These are phyloP conservation scores for Drosophila falleni DNA, from an alignment of 2,888 invertebrate genomes.

Conservation along the genomic window DNA sequence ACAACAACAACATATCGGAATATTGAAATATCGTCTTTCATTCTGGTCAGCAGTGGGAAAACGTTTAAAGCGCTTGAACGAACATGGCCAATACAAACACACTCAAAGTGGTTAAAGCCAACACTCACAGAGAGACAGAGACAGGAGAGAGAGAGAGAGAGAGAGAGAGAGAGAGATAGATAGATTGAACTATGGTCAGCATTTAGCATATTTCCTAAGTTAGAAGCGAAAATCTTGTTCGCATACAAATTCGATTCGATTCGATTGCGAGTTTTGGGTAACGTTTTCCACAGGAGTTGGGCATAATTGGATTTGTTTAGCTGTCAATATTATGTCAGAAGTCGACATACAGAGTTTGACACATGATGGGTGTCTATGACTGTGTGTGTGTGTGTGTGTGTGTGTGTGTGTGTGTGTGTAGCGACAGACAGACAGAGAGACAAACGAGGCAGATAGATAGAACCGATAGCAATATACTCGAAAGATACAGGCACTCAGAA, in stretches of 20 bases:
- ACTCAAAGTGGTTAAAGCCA: conserved; percentile 23
- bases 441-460: conserved; percentile 32
- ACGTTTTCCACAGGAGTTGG: conserved; percentile 59
- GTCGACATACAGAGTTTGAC: conserved; percentile 73
- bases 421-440: conserved; percentile 13
- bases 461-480: conserved; percentile 33
- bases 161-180: background rate
- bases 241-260: conserved; percentile 14
- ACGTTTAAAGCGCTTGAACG: conserved; percentile 72
- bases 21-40: conserved; percentile 54
- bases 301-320: conserved; percentile 81
- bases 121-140: conserved; percentile 3
- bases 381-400: conserved; percentile 3
- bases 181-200: conserved; percentile 44
- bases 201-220: conserved; percentile 60
- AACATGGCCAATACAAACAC: conserved; percentile 28
- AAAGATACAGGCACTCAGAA: conserved; percentile 45
- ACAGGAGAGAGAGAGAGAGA: background rate
- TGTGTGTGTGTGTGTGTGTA: background rate
- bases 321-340: conserved; percentile 81
- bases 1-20: conserved; percentile 42
- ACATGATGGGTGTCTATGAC: conserved; percentile 28
- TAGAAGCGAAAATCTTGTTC: conserved; percentile 27
- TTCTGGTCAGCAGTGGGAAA: conserved; percentile 62
- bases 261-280: conserved; percentile 28